These are phyloP conservation scores for Aspidoscelis tigris DNA, from an alignment of 2,113 vertebrate species.

Conservation along the genomic window DNA sequence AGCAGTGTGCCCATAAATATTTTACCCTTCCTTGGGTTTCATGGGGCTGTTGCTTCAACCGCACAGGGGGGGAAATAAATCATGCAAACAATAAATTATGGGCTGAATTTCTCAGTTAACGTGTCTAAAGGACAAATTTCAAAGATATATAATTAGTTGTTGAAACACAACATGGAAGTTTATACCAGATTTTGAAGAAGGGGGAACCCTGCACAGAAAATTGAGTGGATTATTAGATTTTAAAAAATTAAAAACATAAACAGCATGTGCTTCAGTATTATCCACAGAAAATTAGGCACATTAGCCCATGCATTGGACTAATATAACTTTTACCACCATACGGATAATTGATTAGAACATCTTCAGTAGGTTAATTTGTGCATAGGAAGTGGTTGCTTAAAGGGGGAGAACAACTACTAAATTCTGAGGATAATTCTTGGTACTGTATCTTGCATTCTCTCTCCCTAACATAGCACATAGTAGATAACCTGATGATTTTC, in stretches of 20 bases:
- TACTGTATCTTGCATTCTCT: slow-evolving; percentile 27
- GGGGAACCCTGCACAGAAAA: neutral
- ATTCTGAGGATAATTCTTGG: slow-evolving; percentile 5
- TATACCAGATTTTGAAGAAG: too few species aligned
- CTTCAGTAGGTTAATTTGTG: neutral
- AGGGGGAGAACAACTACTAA: neutral
- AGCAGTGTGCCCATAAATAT: slow-evolving; percentile 3
- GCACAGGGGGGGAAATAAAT: neutral
- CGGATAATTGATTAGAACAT: neutral
- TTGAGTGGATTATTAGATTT: neutral
- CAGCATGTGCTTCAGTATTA: neutral
- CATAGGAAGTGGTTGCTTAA: neutral
- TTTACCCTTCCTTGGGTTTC: slow-evolving; percentile 5
- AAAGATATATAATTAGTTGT: slow-evolving; percentile 11
- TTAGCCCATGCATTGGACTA: neutral
- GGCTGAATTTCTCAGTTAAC: slow-evolving; percentile 11
- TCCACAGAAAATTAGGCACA: neutral
- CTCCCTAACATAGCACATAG: neutral
- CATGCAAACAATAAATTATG: neutral
- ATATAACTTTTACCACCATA: neutral
- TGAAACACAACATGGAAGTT: neutral
- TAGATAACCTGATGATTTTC: neutral
- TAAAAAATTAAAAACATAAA: neutral
- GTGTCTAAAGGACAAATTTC: slow-evolving; percentile 9
- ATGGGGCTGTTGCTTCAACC: neutral